Evolutionary conservation across 2,888 invertebrate genomes (phyloP), one percentile per base, ranked within the genome.

Genomic region (Pardosa pseudoannulata): DNA sequence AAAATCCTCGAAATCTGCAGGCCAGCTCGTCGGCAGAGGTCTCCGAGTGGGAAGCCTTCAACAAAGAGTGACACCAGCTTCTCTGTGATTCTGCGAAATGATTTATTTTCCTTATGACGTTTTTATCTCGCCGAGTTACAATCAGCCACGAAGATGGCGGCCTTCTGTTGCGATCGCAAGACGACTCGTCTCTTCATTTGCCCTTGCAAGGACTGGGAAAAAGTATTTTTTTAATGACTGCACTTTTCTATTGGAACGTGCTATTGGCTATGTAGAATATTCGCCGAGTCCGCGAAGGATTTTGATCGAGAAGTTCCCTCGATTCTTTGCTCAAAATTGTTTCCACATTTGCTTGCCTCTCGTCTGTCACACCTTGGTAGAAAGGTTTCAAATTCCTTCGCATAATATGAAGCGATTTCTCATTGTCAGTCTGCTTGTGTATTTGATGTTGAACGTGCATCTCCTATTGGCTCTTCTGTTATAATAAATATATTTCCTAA

Each of bases 21-120:
- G 67, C 76, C 28, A 87, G 87, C 32, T 87, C 87, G 0, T 87
- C 87, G 1, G 87, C 86, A 2, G 86, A 86, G 19, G 65, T 79
- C 1, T 85, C 86, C 27, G 87, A 87, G 50, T 86, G 86, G 86
- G 86, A 86, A 39, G 65, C 79, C 16, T 85, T 79, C 64, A 79
- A 27, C 79, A 85, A 85, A 31, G 83, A 85, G 32, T 83, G 65
- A 76, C 5, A 29, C 16, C 29, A 39, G n/a, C 46, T 50, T 32
- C 28, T 74, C 68, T 81, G 74, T 72, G 74, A 70, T 79, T 62
- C 16, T 70, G 62, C 11, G 50, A 79, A 78, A 71, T 28, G 27
- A 28, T 71, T 79, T 79, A 56, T 70, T 71, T 71, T 76, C 41
- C 36, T 50, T 76, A 46, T 19, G 46, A 79, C 29, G 64, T 73